A percentile compares a stretch with the other conserved stretches of the same genome.
Evolutionary conservation across 1,140 invertebrate genomes (phyloP).

Genomic region (Heliconius congener): DNA sequence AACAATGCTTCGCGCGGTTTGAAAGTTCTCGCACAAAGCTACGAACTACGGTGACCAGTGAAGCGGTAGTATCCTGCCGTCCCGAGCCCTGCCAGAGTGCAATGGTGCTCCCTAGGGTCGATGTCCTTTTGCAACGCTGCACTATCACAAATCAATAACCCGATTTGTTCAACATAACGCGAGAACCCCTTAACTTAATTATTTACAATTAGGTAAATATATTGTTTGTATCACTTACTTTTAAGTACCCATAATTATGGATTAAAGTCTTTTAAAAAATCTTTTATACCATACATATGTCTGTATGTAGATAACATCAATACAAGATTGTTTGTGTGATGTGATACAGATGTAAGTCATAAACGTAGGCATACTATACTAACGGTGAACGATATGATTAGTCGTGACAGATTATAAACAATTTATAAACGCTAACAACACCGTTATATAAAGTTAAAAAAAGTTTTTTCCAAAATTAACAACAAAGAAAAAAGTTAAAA

Average conservation of each 20-base stretch:
- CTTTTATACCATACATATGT: background rate
- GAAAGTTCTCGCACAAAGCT: constrained; percentile 6
- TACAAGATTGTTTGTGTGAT: constrained; percentile 5
- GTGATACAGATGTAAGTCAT: background rate
- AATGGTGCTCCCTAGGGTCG: constrained; percentile 54
- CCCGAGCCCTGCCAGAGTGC: constrained; percentile 20
- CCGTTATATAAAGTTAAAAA: background rate
- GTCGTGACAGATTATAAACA: constrained; percentile 25
- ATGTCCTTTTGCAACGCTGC: constrained; percentile 49
- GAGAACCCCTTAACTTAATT: background rate
- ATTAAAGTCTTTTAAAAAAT: background rate
- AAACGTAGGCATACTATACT: background rate
- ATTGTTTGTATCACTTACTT: background rate
- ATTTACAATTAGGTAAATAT: background rate
- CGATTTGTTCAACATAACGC: constrained; percentile 61
- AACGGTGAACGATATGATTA: constrained; percentile 25
- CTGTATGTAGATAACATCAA: constrained; percentile 23
- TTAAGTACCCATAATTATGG: background rate
- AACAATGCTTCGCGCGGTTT: background rate
- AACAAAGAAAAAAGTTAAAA: background rate
- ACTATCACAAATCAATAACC: constrained; percentile 73
- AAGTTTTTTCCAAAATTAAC: background rate
- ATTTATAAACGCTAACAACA: background rate
- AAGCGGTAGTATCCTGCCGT: constrained; percentile 8
- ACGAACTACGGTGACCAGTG: constrained; percentile 8